A percentile compares a stretch with the other conserved stretches of the same genome.
These are phyloP conservation scores for Melanostigma gelatinosum DNA, from an alignment of 2,113 vertebrate genomes.

Conservation along the genomic window DNA sequence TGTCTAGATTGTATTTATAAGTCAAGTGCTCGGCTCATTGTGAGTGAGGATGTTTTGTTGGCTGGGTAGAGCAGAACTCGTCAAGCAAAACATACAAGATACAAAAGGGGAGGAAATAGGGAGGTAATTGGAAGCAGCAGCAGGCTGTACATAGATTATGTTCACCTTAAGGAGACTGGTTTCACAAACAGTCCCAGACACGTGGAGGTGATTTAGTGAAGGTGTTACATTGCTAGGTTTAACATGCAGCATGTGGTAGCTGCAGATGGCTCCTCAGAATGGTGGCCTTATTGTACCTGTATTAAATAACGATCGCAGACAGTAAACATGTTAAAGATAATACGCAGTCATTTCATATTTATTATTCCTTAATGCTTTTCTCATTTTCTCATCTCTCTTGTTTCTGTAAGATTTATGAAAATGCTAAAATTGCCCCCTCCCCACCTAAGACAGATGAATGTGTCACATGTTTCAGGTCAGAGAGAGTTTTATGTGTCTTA, in stretches of 20 bases:
- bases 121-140: conserved; percentile 31
- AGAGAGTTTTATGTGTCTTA: conserved; percentile 4
- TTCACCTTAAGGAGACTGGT: conserved; percentile 7
- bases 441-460: conserved; percentile 68
- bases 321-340: conserved; percentile 24
- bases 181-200: conserved; percentile 53
- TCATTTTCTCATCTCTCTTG: conserved; percentile 34
- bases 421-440: conserved; percentile 15
- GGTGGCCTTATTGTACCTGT: conserved; percentile 13
- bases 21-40: conserved; percentile 15
- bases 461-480: conserved; percentile 48
- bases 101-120: conserved; percentile 24
- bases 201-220: conserved; percentile 50
- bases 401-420: conserved; percentile 39
- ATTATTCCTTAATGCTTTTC: conserved; percentile 41
- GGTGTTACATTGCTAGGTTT: conserved; percentile 34
- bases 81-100: conserved; percentile 16
- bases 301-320: conserved; percentile 25
- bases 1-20: conserved; percentile 42
- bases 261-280: conserved; percentile 21
- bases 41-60: conserved; percentile 22
- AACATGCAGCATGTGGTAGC: conserved; percentile 3
- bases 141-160: conserved; percentile 51
- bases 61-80: conserved; percentile 15
- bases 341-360: conserved; percentile 48